Evolutionary conservation across 1,140 invertebrate species (phyloP).

Genomic region (Drosophila tristis): DNA sequence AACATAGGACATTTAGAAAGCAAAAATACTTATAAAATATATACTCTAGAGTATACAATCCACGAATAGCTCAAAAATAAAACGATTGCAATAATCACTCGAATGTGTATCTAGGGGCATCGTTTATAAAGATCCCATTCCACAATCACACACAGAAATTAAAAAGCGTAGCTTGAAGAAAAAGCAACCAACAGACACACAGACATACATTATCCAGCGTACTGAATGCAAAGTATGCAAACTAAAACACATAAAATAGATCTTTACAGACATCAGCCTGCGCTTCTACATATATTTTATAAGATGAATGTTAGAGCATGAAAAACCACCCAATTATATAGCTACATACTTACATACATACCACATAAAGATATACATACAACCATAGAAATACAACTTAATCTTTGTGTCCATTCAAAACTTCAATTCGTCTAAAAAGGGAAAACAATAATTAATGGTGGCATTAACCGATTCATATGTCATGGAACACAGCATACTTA

Average conservation of each 20-base stretch:
- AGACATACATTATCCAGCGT: conserved; percentile 36
- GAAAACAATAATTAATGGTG: conserved; percentile 56
- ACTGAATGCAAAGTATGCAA: conserved; percentile 46
- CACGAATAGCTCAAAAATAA: conserved; percentile 47
- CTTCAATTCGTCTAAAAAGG: conserved; percentile 74
- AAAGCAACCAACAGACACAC: background rate
- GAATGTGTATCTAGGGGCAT: conserved; percentile 25
- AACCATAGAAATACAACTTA: conserved; percentile 37
- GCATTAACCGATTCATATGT: conserved; percentile 33
- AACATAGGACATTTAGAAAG: conserved; percentile 54
- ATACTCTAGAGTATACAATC: conserved; percentile 37
- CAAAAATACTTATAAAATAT: conserved; percentile 36
- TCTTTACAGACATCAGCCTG: conserved; percentile 28
- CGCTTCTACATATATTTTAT: conserved; percentile 52
- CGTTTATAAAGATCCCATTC: conserved; percentile 3
- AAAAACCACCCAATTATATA: conserved; percentile 7
- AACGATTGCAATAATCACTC: conserved; percentile 30
- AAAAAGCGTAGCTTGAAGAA: conserved; percentile 38
- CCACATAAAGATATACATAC: conserved; percentile 46
- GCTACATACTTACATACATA: conserved; percentile 19
- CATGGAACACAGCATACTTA: conserved; percentile 29
- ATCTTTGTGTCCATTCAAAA: conserved; percentile 74
- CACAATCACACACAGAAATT: too few species aligned
- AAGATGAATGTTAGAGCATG: conserved; percentile 49
- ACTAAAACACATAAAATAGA: conserved; percentile 10